Base-by-base conservation (phyloP, 1,140 invertebrate genomes). In the Hycleus cichorii region DNA sequence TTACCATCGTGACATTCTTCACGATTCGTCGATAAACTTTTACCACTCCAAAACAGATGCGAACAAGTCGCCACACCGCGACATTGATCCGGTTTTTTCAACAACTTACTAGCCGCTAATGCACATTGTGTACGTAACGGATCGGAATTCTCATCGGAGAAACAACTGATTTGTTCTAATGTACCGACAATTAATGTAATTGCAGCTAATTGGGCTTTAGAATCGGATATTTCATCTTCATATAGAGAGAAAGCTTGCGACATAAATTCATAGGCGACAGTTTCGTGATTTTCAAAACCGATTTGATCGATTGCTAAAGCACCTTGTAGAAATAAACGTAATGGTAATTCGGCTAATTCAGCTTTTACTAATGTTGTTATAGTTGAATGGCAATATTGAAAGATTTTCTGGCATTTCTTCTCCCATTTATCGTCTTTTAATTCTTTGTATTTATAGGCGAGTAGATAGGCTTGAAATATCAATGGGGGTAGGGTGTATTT, bases 141-240 rank as follows among this genome's bases (percentile, higher is more conserved):
- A 66, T 97, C 93, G n/a, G 94, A 93, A 72, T 97, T 98, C 71
- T 99, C 97, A 64, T 97, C 93, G 58, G 88, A 84, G 68, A 98
- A 95, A 61, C 91, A 95, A 57, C 84, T 84, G 78, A 96, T 93
- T 74, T 95, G 90, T 72, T 98, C 94, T 58, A 98, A 87, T 0
- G 95, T 97, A 40, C 90, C 93, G 59, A 97, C 94, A 38, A 99
- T 94, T 1, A 98, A 77, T 0, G 93, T 95, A 46, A 99, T 95
- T 11, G 95, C 95, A 1, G 94, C 90, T 46, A 98, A 76, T 74
- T 99, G 96, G 27, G 95, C 92, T 73, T 97, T 97, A 47, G 93
- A 96, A 71, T 99, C 97, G 5, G 91, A 93, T 65, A 99, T 97
- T 77, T 99, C 97, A 73, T 99, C 97, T 75, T 99, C 97, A 69